Conservation (phyloP, 2,113 vertebrate species). For the Cyprinus carpio region DNA sequence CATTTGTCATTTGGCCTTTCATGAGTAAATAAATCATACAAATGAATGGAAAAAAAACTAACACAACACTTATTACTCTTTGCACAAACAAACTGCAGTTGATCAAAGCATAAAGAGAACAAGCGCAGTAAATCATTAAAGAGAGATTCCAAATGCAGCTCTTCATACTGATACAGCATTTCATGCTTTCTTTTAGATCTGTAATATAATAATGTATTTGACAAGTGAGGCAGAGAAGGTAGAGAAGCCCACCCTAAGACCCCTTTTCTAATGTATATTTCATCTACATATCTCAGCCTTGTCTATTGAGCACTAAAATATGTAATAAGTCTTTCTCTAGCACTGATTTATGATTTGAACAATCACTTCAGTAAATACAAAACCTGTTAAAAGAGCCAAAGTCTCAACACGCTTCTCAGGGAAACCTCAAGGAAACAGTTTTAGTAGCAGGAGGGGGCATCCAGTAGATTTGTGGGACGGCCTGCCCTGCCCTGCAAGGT, state of each 20-base stretch:
- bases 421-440: constrained; percentile 71
- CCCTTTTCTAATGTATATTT: background rate
- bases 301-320: background rate
- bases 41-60: constrained; percentile 34
- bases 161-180: background rate
- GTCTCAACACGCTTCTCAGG: constrained; percentile 19
- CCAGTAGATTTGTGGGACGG: too few relatives aligned
- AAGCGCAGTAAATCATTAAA: constrained; percentile 28
- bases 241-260: background rate
- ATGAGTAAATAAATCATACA: constrained; percentile 50
- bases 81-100: constrained; percentile 47
- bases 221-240: constrained; percentile 12
- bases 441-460: constrained; percentile 66
- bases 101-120: constrained; percentile 37
- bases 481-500: too few relatives aligned
- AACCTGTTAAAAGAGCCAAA: background rate
- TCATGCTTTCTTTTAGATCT: constrained; percentile 18
- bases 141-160: constrained; percentile 1
- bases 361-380: background rate
- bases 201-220: constrained; percentile 34
- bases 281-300: background rate
- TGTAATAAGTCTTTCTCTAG: background rate
- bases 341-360: background rate
- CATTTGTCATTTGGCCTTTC: constrained; percentile 46
- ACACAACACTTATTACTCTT: constrained; percentile 40